Evolutionary conservation across 2,888 invertebrate species (phyloP).

Genomic region (Geotrupes spiniger): DNA sequence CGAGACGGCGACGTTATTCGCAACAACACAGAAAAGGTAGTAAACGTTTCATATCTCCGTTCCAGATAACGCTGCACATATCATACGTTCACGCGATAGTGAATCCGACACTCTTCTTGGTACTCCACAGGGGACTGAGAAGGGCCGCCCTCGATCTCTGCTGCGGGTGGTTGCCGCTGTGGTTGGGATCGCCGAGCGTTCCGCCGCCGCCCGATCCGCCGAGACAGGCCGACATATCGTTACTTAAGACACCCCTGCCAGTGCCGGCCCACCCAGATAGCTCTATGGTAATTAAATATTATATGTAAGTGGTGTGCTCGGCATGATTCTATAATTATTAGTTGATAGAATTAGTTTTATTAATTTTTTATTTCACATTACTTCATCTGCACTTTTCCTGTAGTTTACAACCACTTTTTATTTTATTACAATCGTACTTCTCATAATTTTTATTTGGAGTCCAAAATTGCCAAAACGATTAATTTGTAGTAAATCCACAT

Average conservation of each 20-base stretch:
- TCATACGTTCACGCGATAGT: constrained; percentile 85
- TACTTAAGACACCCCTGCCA: constrained; percentile 62
- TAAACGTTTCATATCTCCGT: constrained; percentile 28
- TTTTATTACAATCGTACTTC: too few species aligned
- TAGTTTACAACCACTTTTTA: too few species aligned
- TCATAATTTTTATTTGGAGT: too few species aligned
- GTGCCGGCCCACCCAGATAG: constrained; percentile 52
- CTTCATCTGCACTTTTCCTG: too few species aligned
- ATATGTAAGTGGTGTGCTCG: constrained; percentile 53
- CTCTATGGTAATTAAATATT: constrained; percentile 56
- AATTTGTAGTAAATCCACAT: too few species aligned
- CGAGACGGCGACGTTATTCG: not conserved
- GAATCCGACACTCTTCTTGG: constrained; percentile 77
- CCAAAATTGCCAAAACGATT: too few species aligned
- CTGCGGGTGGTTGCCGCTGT: constrained; percentile 60
- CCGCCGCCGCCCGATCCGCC: constrained; percentile 61
- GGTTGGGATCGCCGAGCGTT: constrained; percentile 46
- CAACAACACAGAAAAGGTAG: too few species aligned
- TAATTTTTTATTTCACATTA: too few species aligned
- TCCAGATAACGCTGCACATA: constrained; percentile 80
- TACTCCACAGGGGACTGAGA: constrained; percentile 72
- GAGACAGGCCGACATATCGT: constrained; percentile 58
- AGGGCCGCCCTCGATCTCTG: constrained; percentile 70
- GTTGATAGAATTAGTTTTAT: too few species aligned
- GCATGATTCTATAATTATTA: constrained; percentile 32